Conservation (phyloP, 53 echinoderm and acorn worm species). For the Crossaster papposus region DNA sequence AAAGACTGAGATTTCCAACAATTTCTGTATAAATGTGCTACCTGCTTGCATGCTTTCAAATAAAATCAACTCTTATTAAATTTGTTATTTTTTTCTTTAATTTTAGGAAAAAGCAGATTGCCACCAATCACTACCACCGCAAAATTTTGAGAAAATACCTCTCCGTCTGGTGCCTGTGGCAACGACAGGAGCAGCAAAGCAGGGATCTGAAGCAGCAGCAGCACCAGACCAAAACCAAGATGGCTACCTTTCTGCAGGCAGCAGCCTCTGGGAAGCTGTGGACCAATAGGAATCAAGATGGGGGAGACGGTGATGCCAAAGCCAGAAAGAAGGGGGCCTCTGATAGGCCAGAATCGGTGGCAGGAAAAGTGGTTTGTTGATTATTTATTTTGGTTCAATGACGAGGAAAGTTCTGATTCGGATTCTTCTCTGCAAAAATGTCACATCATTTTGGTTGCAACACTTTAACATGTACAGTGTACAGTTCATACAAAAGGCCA, state of each 20-base stretch:
- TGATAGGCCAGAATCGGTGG: constrained; percentile 68
- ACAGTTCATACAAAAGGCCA: no score
- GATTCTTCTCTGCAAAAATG: no score
- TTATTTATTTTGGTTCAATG: background rate
- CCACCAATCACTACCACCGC: constrained; percentile 66
- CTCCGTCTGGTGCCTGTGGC: constrained; percentile 78
- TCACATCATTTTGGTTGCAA: no score
- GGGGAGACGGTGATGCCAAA: constrained; percentile 9
- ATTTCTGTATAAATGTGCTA: no score
- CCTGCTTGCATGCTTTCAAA: no score
- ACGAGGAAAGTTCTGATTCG: no score
- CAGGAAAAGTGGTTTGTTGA: constrained; percentile 56
- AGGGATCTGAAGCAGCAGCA: constrained; percentile 62
- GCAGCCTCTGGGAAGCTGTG: constrained; percentile 96
- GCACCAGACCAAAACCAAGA: constrained; percentile 74
- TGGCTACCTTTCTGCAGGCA: constrained; percentile 94
- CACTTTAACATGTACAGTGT: no score
- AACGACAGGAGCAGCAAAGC: constrained; percentile 34
- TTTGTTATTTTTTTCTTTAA: background rate
- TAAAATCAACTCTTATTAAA: no score
- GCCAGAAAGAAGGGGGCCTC: constrained; percentile 26
- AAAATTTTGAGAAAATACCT: constrained; percentile 73
- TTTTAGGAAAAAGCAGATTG: constrained; percentile 74
- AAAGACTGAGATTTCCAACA: no score
- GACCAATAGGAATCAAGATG: constrained; percentile 76